Evolutionary conservation across 2,113 vertebrate species (phyloP).

Genomic region (Lophius piscatorius): DNA sequence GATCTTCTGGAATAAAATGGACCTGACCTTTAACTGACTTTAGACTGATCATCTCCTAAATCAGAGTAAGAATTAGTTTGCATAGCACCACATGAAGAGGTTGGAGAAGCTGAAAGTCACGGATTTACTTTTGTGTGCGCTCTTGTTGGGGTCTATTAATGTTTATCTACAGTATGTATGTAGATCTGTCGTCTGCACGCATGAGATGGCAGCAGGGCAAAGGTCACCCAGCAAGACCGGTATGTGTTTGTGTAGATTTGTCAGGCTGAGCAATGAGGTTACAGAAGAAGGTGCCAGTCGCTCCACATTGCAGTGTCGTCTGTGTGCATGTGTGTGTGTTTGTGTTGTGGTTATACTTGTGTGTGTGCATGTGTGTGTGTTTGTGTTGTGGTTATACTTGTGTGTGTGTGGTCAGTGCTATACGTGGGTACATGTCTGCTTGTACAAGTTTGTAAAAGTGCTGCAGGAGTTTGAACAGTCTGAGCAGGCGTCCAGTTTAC

Average conservation of each 20-base stretch:
- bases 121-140: constrained; percentile 15
- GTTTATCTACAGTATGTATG: constrained; percentile 17
- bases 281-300: constrained; percentile 41
- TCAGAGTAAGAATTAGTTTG: constrained; percentile 9
- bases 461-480: constrained; percentile 39
- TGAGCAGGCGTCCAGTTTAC: constrained; percentile 3
- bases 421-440: constrained; percentile 13
- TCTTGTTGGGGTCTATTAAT: not conserved
- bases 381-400: constrained; percentile 13
- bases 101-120: constrained; percentile 6
- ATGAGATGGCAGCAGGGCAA: constrained; percentile 29
- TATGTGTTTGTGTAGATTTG: constrained; percentile 52
- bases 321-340: not conserved
- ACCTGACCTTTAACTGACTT: constrained; percentile 62
- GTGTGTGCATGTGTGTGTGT: constrained; percentile 10
- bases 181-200: constrained; percentile 27
- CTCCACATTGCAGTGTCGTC: constrained; percentile 19
- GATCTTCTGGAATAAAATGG: constrained; percentile 55
- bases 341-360: constrained; percentile 27
- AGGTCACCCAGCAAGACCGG: constrained; percentile 38
- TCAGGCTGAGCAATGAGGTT: constrained; percentile 47
- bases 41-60: constrained; percentile 11
- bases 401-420: constrained; percentile 1
- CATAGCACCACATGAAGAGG: constrained; percentile 13
- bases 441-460: constrained; percentile 50